Base-by-base conservation (phyloP, 2,113 vertebrate genomes). In the Orcinus orca region DNA sequence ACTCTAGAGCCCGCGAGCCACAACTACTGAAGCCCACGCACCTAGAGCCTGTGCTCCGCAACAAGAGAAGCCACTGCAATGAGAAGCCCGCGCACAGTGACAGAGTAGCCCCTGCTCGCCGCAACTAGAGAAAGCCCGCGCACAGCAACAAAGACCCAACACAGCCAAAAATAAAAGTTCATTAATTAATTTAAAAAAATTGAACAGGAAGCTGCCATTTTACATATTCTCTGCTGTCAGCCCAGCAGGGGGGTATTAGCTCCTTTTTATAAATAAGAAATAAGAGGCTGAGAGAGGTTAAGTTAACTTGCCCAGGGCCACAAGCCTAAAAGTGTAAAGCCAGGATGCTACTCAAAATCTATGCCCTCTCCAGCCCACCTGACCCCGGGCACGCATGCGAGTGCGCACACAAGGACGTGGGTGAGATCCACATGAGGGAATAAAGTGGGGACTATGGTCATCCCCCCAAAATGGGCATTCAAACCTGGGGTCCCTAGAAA, bases 121-220 rank as follows among this genome's bases (percentile, higher is more conserved):
- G 15, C 15, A 53, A 53, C 50, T 53, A 53, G 50, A 53, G 50
- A 17, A 53, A 53, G 50, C 14, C 50, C 14, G 1, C 50, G 15
- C 14, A 15, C 50, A 17, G 50, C 50, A 53, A 53, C 14, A 53
- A 53, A 50, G 50, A 53, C 15, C 50, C 15, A 53, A 53, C 50
- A 5, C 50, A 53, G 53, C 15, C 53, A 17, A 53, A 53, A 53
- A 53, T 53, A 17, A 53, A 53, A 53, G 53, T 53, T 6, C 6
- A 53, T 53, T 53, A 17, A 53, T 53, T 53, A 53, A 53, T 47
- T 53, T 0, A 17, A 17, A 53, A 70, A 31, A n/a, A 79, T 1
- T 77, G n/a, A 73, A 80, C 29, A 90, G 63, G 23, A 81, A 73
- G 31, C 60, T 84, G 47, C 67, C 63, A 79, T 50, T 93, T 84